Conservation (phyloP, 2,888 invertebrate genomes). For the Leptogaster cylindrica region DNA sequence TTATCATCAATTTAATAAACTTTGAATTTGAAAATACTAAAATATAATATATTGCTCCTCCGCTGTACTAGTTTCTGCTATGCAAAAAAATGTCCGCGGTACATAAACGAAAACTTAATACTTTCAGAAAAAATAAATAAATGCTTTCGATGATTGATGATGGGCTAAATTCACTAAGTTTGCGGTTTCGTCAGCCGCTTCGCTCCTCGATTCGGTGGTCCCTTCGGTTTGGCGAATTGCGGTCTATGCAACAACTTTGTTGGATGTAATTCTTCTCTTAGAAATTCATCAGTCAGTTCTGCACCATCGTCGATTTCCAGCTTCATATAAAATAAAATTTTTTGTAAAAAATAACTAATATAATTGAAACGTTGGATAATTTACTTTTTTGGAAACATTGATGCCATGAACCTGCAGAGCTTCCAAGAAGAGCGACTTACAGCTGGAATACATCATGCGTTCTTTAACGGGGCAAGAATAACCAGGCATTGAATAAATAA, state of each 20-base stretch:
- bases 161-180: too few relatives aligned
- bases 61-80: too few relatives aligned
- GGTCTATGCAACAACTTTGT: slow-evolving; percentile 85
- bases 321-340: slow-evolving; percentile 64
- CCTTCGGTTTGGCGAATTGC: slow-evolving; percentile 96
- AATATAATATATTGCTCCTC: too few relatives aligned
- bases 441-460: slow-evolving; percentile 98
- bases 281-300: slow-evolving; percentile 87
- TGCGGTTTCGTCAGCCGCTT: slow-evolving; percentile 82
- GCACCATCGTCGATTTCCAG: slow-evolving; percentile 89
- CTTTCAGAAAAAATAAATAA: too few relatives aligned
- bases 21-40: too few relatives aligned
- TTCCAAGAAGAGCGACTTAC: slow-evolving; percentile 89
- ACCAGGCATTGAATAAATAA: slow-evolving; percentile 99
- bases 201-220: slow-evolving; percentile 91
- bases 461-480: slow-evolving; percentile 96
- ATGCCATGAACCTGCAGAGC: slow-evolving; percentile 80
- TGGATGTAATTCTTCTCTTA: slow-evolving; percentile 94
- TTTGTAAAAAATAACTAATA: background rate
- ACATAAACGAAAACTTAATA: too few relatives aligned
- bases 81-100: too few relatives aligned
- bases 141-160: too few relatives aligned
- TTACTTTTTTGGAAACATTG: slow-evolving; percentile 84
- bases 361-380: background rate
- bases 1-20: too few relatives aligned